Percentiles rank a stretch among this genome's conserved stretches.
These are phyloP conservation scores for Salticus scenicus DNA, from an alignment of 2,888 invertebrate species.

Conservation along the genomic window DNA sequence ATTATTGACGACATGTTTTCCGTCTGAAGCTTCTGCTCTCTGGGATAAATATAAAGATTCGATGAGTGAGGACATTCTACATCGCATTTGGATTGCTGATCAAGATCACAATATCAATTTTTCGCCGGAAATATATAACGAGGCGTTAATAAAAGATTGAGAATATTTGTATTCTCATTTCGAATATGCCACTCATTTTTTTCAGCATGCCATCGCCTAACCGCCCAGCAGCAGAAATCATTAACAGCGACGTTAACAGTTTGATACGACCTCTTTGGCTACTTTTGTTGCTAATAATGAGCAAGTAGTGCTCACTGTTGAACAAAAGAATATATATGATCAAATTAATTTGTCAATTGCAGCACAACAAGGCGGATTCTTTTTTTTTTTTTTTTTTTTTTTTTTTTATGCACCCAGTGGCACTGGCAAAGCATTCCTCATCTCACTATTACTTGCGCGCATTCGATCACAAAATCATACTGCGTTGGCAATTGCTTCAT, in stretches of 20 bases:
- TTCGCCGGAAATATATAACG: no score
- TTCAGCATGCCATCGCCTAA: no score
- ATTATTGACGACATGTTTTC: not conserved
- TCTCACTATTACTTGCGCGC: not conserved
- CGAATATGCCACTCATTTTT: no score
- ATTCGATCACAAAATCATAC: not conserved
- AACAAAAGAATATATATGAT: not conserved
- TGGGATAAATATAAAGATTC: constrained; percentile 5
- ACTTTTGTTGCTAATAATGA: no score
- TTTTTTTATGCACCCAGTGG: no score
- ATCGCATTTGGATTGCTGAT: not conserved
- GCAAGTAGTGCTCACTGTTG: no score
- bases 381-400: constrained; percentile 71
- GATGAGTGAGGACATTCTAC: not conserved
- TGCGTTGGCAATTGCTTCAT: constrained; percentile 73
- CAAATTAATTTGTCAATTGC: not conserved
- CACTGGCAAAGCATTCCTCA: constrained; percentile 1
- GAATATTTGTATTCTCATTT: no score
- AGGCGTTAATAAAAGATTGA: no score
- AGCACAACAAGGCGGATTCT: constrained; percentile 58
- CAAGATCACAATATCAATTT: not conserved
- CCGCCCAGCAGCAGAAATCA: no score
- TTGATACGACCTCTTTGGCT: not conserved
- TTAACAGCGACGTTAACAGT: not conserved
- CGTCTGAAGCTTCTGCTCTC: not conserved